Conservation (phyloP, 92 coral and sea anemone genomes). For the Meandrina meandrites region DNA sequence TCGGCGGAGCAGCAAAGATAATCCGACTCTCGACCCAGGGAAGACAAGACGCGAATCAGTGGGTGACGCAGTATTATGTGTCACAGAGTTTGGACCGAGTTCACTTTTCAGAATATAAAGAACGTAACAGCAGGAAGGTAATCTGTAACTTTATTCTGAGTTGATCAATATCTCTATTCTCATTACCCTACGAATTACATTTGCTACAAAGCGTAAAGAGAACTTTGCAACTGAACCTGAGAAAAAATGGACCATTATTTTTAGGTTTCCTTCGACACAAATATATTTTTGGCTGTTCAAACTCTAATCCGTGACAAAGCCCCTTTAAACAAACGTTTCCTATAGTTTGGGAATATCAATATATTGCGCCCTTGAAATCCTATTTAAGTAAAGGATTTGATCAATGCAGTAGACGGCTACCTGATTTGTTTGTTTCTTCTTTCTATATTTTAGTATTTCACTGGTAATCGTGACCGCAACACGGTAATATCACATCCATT, state of each 20-base stretch:
- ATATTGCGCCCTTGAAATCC: too few relatives aligned
- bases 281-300: too few relatives aligned
- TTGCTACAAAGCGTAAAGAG: background rate
- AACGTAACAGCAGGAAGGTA: slow-evolving; percentile 58
- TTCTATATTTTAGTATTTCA: slow-evolving; percentile 51
- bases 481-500: slow-evolving; percentile 54
- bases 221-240: background rate
- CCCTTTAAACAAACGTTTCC: background rate
- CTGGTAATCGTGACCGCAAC: slow-evolving; percentile 66
- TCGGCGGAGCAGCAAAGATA: slow-evolving; percentile 46
- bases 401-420: background rate
- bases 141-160: background rate
- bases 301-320: too few relatives aligned
- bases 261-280: too few relatives aligned
- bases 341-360: too few relatives aligned
- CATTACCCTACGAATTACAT: background rate
- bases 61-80: slow-evolving; percentile 54
- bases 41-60: slow-evolving; percentile 32
- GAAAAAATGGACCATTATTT: background rate
- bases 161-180: background rate
- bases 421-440: background rate
- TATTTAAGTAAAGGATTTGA: too few relatives aligned
- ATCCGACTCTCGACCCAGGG: slow-evolving; percentile 58
- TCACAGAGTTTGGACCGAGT: slow-evolving; percentile 55
- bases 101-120: slow-evolving; percentile 50